Percentiles rank a stretch among this genome's conserved stretches.
These are phyloP conservation scores for Hypercompe scribonia DNA, from an alignment of 2,888 invertebrate species.

Conservation along the genomic window DNA sequence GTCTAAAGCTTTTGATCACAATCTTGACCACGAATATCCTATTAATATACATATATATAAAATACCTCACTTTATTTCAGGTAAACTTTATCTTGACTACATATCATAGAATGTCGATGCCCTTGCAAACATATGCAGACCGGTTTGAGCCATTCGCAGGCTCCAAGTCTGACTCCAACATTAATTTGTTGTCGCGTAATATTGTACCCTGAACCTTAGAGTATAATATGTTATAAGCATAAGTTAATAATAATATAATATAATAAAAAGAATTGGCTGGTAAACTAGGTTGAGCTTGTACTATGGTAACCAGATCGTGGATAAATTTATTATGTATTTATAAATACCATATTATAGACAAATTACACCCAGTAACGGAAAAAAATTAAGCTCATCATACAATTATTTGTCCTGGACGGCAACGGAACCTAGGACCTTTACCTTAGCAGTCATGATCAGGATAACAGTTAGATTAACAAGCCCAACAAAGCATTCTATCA, in stretches of 20 bases:
- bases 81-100: background rate
- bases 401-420: too few relatives aligned
- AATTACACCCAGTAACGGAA: too few relatives aligned
- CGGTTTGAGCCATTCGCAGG: slow-evolving; percentile 49
- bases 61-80: background rate
- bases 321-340: too few relatives aligned
- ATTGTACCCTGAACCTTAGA: background rate
- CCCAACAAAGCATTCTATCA: background rate
- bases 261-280: too few relatives aligned
- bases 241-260: background rate
- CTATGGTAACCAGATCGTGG: too few relatives aligned
- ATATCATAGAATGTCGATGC: slow-evolving; percentile 45
- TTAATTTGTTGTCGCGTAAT: background rate
- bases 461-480: too few relatives aligned
- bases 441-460: too few relatives aligned
- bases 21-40: background rate
- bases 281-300: too few relatives aligned
- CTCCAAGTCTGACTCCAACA: slow-evolving; percentile 25
- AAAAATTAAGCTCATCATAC: too few relatives aligned
- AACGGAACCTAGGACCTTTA: too few relatives aligned
- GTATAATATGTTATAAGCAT: background rate
- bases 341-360: too few relatives aligned
- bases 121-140: slow-evolving; percentile 46
- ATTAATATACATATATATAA: background rate
- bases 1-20: background rate